Percentiles rank a stretch among this genome's conserved stretches.
phyloP scores from a whole-genome alignment of 2,888 invertebrate genomes.

The Ametastegia equiseti region DNA sequence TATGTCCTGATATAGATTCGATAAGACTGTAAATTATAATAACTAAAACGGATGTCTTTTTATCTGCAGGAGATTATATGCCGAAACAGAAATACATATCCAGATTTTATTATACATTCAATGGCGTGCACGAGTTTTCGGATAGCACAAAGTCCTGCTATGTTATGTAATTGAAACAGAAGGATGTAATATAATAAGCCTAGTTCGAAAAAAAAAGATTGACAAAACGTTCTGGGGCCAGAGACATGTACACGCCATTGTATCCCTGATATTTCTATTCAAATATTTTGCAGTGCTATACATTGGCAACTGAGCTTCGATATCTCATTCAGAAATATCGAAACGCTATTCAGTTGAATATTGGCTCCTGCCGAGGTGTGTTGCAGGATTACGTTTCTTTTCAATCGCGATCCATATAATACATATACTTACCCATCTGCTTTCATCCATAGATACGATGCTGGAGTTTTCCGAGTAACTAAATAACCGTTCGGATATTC shows the following conservation, averaged over 20 bases:
- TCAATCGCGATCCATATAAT: background rate
- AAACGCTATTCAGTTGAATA: constrained; percentile 25
- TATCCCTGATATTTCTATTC: background rate
- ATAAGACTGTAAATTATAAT: background rate
- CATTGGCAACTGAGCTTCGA: constrained; percentile 19
- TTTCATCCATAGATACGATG: background rate
- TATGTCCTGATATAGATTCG: background rate
- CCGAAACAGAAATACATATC: too few relatives aligned
- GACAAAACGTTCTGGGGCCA: background rate
- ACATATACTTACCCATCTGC: background rate
- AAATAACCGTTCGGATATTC: background rate
- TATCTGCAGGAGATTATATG: background rate
- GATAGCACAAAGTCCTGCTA: too few relatives aligned
- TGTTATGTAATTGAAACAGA: too few relatives aligned
- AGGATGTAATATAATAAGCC: too few relatives aligned
- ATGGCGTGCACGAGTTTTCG: too few relatives aligned
- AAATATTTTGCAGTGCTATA: background rate
- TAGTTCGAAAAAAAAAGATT: background rate
- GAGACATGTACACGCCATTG: background rate
- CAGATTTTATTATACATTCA: too few relatives aligned
- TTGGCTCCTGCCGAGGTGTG: constrained; percentile 15
- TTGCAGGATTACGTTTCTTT: background rate
- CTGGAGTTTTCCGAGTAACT: background rate
- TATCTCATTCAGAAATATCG: background rate
- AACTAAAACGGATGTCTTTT: background rate